Base-by-base conservation (phyloP, 2,113 vertebrate genomes). In the Heloderma charlesbogerti region DNA sequence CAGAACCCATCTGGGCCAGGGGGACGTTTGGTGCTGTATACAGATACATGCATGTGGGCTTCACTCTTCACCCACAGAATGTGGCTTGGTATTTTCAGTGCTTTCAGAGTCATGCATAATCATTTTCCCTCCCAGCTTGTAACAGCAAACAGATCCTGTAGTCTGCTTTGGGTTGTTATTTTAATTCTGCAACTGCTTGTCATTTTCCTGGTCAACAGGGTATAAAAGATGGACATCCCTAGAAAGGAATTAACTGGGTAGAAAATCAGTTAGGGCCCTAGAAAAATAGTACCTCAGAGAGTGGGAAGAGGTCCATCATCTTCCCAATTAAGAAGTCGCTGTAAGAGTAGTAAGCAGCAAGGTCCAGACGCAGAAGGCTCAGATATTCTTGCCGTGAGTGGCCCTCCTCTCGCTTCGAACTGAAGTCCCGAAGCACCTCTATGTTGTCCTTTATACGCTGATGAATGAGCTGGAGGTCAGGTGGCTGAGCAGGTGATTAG, bases 381-480 rank as follows among this genome's bases (percentile, higher is more conserved):
- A 99, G 93, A 94, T 99, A 99, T 34, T 99, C 99, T 6, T 97
- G 89, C 48, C 99, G 96, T 0, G 98, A 97, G 81, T 97, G 98
- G 0, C 98, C 98, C 29, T 97, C 97, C 79, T 99, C 98, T 57
- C 98, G 97, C 95, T 97, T 98, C 67, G 92, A 88, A 20, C 43
- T 85, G 0, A 99, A 99, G 85, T 99, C 96, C 91, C 98, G 98
- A 40, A 99, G 97, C 84, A 99, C 98, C 18, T 98, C 98, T 40
- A 99, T 89, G n/a, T 99, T 99, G 95, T 99, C 98, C 96, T 99
- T 99, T 90, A 99, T 99, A 90, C 99, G 98, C 91, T 99, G 98
- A 93, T 99, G 96, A 93, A 99, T 96, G 9, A 95, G 37, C 63
- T 99, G 98, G 91, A 99, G 96, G 95, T 99, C 99, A 4, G 98